phyloP scores from a whole-genome alignment of 1,140 invertebrate genomes.

The Pollicipes pollicipes region DNA sequence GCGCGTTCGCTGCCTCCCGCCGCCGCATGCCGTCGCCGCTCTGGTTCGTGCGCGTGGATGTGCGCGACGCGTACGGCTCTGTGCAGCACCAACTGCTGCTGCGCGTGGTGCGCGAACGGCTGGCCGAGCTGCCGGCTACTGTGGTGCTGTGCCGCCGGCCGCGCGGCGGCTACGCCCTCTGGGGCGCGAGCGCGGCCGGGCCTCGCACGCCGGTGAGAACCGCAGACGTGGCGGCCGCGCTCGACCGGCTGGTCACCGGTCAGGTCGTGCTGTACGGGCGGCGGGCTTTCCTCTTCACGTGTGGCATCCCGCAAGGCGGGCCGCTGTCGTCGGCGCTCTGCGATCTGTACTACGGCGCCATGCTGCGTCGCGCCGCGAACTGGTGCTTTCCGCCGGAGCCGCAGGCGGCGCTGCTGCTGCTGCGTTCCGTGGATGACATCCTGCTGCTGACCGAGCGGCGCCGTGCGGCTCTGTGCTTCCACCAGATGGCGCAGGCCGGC shows the following conservation, averaged over 20 bases:
- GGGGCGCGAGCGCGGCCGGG: too few species aligned
- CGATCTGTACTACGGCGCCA: neutral
- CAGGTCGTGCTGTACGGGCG: neutral
- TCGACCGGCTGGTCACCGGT: neutral
- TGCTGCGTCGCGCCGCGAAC: neutral
- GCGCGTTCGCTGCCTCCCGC: neutral
- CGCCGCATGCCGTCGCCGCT: neutral
- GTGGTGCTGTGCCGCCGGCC: neutral
- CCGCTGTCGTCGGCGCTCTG: neutral
- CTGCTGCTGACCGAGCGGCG: neutral
- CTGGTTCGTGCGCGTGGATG: neutral
- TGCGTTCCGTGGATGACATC: neutral
- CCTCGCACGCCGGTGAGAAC: too few species aligned
- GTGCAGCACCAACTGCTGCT: neutral
- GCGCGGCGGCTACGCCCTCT: neutral
- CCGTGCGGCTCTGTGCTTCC: neutral
- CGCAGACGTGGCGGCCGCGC: too few species aligned
- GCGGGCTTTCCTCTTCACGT: neutral
- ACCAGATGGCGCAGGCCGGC: neutral
- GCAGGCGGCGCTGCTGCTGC: neutral
- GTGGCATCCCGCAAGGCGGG: neutral
- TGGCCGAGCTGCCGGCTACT: neutral
- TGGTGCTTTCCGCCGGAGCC: neutral
- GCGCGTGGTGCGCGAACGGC: neutral
- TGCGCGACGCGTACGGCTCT: neutral